Evolutionary conservation across 2,113 vertebrate species (phyloP).

Genomic region (Centropristis striata): DNA sequence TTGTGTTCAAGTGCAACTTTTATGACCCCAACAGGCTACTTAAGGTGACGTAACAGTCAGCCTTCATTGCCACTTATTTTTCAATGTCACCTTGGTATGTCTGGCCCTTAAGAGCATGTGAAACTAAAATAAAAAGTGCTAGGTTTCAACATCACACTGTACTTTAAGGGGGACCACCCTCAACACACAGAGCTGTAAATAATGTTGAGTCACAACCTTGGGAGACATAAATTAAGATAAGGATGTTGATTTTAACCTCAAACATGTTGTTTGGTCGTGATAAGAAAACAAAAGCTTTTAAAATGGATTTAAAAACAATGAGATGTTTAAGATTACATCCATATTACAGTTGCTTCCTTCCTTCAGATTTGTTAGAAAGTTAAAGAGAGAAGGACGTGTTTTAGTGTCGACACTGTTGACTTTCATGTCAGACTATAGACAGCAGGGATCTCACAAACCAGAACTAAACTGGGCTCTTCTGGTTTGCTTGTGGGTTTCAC

Average conservation of each 20-base stretch:
- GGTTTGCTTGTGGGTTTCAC: conserved; percentile 40
- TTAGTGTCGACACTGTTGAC: not conserved
- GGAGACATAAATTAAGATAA: not conserved
- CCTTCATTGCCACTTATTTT: too few relatives aligned
- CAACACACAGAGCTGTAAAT: not conserved
- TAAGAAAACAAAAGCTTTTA: not conserved
- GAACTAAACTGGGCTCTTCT: conserved; percentile 32
- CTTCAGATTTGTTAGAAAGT: not conserved
- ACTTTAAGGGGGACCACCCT: not conserved
- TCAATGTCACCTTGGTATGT: too few relatives aligned
- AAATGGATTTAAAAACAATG: not conserved
- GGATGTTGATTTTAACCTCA: not conserved
- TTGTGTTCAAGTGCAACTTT: too few relatives aligned
- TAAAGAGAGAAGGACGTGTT: conserved; percentile 2
- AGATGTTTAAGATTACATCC: not conserved
- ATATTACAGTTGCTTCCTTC: conserved; percentile 1
- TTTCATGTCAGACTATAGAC: conserved; percentile 28
- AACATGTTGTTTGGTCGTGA: not conserved
- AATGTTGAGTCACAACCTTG: not conserved
- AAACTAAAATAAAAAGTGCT: not conserved
- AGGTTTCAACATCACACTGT: not conserved
- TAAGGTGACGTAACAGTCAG: too few relatives aligned
- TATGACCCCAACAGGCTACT: too few relatives aligned
- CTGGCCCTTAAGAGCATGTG: not conserved
- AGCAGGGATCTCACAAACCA: conserved; percentile 13